A percentile compares a stretch with the other conserved stretches of the same genome.
Conservation (phyloP, 53 echinoderm and acorn worm species). For the Patiria pectinifera region DNA sequence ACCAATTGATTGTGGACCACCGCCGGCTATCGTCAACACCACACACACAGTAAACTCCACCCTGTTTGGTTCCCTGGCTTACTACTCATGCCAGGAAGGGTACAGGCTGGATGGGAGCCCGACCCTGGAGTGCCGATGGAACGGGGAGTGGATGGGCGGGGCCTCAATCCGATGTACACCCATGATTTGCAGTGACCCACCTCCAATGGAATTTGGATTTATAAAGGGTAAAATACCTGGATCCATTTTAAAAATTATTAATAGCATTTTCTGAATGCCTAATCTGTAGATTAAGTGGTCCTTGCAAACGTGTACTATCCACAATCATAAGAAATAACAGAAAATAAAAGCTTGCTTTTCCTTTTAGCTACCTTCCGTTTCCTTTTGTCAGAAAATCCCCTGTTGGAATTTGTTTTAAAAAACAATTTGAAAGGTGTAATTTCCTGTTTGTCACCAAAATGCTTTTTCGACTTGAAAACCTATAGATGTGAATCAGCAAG, state of each 20-base stretch:
- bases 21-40: slow-evolving; percentile 65
- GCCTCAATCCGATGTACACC: slow-evolving; percentile 50
- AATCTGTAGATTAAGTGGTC: no score
- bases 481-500: no score
- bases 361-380: no score
- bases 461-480: no score
- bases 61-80: slow-evolving; percentile 48
- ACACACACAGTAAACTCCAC: slow-evolving; percentile 28
- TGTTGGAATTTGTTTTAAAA: no score
- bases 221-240: slow-evolving; percentile 36
- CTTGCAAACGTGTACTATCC: no score
- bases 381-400: no score
- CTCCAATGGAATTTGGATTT: slow-evolving; percentile 50
- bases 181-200: slow-evolving; percentile 55
- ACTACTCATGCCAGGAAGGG: slow-evolving; percentile 74
- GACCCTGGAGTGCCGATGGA: slow-evolving; percentile 53
- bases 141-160: slow-evolving; percentile 68
- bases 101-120: slow-evolving; percentile 55
- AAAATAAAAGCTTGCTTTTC: no score
- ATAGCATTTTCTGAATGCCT: not conserved
- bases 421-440: no score
- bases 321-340: no score
- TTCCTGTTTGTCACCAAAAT: no score
- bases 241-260: not conserved
- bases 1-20: slow-evolving; percentile 71